Evolutionary conservation across 2,113 vertebrate genomes (phyloP), one percentile per base, ranked within the genome.

Genomic region (Chelonoidis abingdonii): DNA sequence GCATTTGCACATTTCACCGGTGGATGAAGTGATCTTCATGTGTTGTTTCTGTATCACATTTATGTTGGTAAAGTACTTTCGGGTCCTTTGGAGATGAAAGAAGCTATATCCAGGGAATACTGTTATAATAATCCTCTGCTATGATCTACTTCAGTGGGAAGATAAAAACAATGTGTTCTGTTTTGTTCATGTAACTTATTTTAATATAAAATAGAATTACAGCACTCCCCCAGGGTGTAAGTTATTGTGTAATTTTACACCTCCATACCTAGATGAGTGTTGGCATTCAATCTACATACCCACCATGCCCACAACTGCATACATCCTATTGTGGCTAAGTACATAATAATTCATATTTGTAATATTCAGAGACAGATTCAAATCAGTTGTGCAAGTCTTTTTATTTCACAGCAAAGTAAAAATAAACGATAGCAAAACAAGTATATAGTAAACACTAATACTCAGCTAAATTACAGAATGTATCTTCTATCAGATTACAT

Each of bases 281-380:
- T 98, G 98, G 98, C 97, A 27, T 87, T 90, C 88, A 95, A 95
- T 93, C 94, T 97, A 72, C 1, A 1, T 83, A 97, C 94, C 97
- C 94, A 97, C 97, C 97, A 95, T 93, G 93, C 97, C 91, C 95
- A 95, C 95, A 98, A 97, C 96, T 97, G 93, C 95, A 98, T 88
- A 96, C 91, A 98, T 98, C 96, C 97, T 97, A 94, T 93, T 93
- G 93, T 97, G 94, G 95, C 97, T 98, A 97, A 97, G 98, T 98
- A 97, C 47, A 91, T 97, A 98, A 98, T 97, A 94, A 96, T 94
- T 95, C 93, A 80, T 95, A 95, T 93, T 97, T 96, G 98, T 96
- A 96, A 96, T 85, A 94, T 97, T 98, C 93, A 98, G 83, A 94
- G 95, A 94, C 95, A 93, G 83, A 95, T 78, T 97, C 89, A 95